A percentile compares a stretch with the other conserved stretches of the same genome.
Evolutionary conservation across 2,797 vertebrate species (phyloP).

Genomic region (Merluccius polli): DNA sequence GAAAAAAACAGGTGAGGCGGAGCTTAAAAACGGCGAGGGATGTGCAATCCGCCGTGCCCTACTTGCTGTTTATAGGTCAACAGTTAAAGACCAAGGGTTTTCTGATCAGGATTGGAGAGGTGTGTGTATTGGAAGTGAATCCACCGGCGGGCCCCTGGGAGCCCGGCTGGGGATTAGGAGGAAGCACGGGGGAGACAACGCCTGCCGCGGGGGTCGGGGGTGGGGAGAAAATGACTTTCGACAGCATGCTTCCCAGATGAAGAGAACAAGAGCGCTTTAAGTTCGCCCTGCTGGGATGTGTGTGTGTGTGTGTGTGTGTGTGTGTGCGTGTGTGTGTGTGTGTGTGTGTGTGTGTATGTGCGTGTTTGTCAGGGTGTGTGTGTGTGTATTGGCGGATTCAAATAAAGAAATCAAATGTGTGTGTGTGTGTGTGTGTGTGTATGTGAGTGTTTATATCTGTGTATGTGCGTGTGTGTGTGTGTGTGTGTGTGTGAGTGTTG

Average conservation of each 20-base stretch:
- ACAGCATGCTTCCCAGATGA: conserved; percentile 19
- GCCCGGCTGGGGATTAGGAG: conserved; percentile 29
- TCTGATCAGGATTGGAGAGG: conserved; percentile 22
- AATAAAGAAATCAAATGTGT: too few species aligned
- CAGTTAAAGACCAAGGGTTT: conserved; percentile 9
- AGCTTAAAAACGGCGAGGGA: too few species aligned
- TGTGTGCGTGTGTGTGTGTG: too few species aligned
- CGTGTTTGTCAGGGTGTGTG: background rate
- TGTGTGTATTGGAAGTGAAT: conserved; percentile 29
- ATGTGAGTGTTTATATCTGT: background rate
- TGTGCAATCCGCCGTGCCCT: background rate
- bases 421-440: background rate
- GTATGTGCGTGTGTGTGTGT: background rate
- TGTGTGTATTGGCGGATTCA: background rate
- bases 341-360: background rate
- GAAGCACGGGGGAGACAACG: conserved; percentile 22
- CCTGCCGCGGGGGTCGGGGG: background rate
- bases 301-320: too few species aligned
- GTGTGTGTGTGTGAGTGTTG: background rate
- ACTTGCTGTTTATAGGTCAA: conserved; percentile 28
- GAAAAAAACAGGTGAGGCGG: too few species aligned
- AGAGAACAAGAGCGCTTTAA: conserved; percentile 17
- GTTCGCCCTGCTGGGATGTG: conserved; percentile 6
- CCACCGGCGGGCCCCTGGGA: conserved; percentile 14
- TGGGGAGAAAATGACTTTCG: conserved; percentile 27